Evolutionary conservation across 2,113 vertebrate genomes (phyloP).

Genomic region (Leucoraja erinaceus): DNA sequence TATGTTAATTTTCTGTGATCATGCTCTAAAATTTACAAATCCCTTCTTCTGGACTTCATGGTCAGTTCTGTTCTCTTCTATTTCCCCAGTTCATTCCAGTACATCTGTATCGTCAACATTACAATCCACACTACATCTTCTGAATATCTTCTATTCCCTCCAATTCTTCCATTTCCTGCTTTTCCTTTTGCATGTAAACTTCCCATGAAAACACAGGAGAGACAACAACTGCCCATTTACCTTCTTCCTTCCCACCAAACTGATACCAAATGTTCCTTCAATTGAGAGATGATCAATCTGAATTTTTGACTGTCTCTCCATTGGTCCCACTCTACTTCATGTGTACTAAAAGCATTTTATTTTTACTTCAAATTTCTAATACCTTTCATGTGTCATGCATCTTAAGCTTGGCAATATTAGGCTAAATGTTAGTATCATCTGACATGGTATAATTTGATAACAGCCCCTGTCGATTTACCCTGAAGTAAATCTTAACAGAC

Average conservation of each 20-base stretch:
- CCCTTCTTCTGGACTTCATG: background rate
- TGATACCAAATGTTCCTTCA: background rate
- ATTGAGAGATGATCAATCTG: background rate
- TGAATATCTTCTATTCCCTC: background rate
- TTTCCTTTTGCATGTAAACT: background rate
- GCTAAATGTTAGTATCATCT: background rate
- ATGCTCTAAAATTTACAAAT: background rate
- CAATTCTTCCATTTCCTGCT: background rate
- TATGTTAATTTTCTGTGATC: background rate
- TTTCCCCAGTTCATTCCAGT: background rate
- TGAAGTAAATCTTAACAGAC: background rate
- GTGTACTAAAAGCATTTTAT: background rate
- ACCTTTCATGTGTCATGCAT: background rate
- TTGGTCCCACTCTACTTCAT: background rate
- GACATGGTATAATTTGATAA: background rate
- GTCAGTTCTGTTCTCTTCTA: background rate
- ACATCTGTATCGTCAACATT: background rate
- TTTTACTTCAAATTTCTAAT: background rate
- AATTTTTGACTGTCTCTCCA: background rate
- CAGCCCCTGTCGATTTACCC: background rate
- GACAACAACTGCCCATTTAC: background rate
- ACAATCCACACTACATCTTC: background rate
- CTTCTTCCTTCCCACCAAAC: background rate
- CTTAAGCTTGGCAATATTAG: background rate
- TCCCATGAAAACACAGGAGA: background rate